A percentile compares a stretch with the other conserved stretches of the same genome.
Evolutionary conservation across 2,113 vertebrate genomes (phyloP).

Genomic region (Emydura subglobosa): DNA sequence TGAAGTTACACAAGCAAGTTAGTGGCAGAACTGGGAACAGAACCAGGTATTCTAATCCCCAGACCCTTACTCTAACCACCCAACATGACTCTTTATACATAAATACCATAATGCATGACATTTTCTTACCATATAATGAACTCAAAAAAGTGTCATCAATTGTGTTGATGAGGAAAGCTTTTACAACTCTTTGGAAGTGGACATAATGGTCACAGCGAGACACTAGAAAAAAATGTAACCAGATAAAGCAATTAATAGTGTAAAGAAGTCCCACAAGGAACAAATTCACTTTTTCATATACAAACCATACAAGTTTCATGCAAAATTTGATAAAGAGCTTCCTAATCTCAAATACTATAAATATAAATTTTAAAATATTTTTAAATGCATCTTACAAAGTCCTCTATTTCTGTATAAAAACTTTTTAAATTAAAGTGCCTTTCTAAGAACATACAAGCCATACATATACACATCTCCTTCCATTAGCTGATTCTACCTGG

Average conservation of each 20-base stretch:
- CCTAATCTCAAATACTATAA: neutral
- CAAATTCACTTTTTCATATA: neutral
- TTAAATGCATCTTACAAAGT: neutral
- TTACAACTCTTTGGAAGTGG: conserved; percentile 87
- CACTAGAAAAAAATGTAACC: conserved; percentile 73
- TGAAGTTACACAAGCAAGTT: neutral
- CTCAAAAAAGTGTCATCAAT: conserved; percentile 82
- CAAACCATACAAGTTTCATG: neutral
- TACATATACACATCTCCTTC: neutral
- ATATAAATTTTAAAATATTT: neutral
- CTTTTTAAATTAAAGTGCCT: neutral
- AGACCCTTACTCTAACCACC: neutral
- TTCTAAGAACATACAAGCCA: neutral
- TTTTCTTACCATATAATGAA: conserved; percentile 84
- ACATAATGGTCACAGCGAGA: conserved; percentile 73
- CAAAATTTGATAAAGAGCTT: neutral
- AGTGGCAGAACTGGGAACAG: neutral
- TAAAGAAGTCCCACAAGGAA: neutral
- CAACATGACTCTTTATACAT: neutral
- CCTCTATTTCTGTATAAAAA: neutral
- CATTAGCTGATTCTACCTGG: neutral
- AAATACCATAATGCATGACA: neutral
- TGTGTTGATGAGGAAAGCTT: conserved; percentile 87
- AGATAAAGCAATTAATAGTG: neutral
- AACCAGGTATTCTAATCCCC: neutral